Percentiles rank a stretch among this genome's conserved stretches.
These are phyloP conservation scores for Leptatherina wallacei DNA, from an alignment of 2,797 vertebrate genomes.

Conservation along the genomic window DNA sequence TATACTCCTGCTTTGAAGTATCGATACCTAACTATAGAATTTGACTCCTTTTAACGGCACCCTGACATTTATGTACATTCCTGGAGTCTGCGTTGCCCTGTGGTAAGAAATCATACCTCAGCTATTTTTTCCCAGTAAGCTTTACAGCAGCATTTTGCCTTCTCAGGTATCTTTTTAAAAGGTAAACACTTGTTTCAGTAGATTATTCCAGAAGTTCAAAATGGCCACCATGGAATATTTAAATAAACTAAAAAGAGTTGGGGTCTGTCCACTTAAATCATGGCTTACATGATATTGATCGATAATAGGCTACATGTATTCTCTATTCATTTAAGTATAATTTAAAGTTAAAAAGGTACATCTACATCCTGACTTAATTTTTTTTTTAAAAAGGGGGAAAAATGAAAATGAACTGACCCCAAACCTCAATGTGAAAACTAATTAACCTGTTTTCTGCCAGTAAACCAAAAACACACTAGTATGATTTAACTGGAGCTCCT, in stretches of 20 bases:
- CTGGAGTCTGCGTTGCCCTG: too few relatives aligned
- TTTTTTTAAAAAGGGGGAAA: neutral
- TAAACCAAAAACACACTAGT: constrained; percentile 41
- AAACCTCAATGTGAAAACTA: neutral
- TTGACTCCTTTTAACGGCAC: too few relatives aligned
- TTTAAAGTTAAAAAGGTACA: neutral
- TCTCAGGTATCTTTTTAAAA: neutral
- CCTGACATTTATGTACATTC: too few relatives aligned
- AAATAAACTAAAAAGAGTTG: constrained; percentile 20
- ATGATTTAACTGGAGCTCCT: constrained; percentile 39
- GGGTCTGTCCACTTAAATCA: constrained; percentile 18
- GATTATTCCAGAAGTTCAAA: constrained; percentile 24
- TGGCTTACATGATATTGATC: neutral
- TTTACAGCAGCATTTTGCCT: too few relatives aligned
- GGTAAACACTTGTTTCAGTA: neutral
- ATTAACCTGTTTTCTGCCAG: neutral
- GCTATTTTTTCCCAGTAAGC: too few relatives aligned
- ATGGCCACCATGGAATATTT: constrained; percentile 23
- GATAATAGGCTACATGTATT: constrained; percentile 6
- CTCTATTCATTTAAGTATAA: constrained; percentile 20
- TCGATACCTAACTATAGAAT: too few relatives aligned
- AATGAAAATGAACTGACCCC: constrained; percentile 35
- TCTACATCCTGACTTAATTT: constrained; percentile 2
- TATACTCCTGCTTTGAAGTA: too few relatives aligned
- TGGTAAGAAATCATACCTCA: too few relatives aligned